Evolutionary conservation across 2,888 invertebrate species (phyloP).

Genomic region (Synanthedon tipuliformis): DNA sequence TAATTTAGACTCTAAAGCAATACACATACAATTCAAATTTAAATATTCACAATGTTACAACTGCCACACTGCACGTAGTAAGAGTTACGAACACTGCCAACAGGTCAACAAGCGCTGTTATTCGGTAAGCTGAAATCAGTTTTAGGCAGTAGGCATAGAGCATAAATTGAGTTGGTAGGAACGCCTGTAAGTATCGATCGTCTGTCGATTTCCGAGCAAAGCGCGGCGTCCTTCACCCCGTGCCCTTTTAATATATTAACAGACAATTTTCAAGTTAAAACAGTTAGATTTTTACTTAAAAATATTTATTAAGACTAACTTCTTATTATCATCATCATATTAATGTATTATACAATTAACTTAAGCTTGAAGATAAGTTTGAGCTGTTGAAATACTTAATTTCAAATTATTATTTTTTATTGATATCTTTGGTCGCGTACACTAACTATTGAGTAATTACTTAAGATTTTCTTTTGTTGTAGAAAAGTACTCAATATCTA

Average conservation of each 20-base stretch:
- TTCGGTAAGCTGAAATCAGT: not conserved
- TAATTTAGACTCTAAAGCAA: not conserved
- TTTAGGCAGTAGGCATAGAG: not conserved
- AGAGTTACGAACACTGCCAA: constrained; percentile 17
- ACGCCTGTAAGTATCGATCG: constrained; percentile 45
- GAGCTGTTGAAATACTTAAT: no score
- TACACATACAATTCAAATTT: constrained; percentile 2
- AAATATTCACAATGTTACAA: not conserved
- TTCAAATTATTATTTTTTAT: no score
- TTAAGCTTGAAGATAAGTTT: no score
- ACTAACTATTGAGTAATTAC: no score
- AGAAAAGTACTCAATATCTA: no score
- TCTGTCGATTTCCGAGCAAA: constrained; percentile 24
- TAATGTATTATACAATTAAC: no score
- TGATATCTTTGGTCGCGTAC: no score
- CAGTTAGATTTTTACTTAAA: not conserved
- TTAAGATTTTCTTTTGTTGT: no score
- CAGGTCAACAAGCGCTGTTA: constrained; percentile 22
- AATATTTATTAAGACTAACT: no score
- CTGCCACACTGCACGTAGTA: not conserved
- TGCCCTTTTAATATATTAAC: constrained; percentile 45
- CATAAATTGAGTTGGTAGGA: constrained; percentile 3
- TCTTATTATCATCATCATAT: no score
- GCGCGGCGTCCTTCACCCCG: constrained; percentile 55
- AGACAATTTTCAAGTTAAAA: constrained; percentile 13